phyloP scores from a whole-genome alignment of 2,113 vertebrate genomes.

The Emydura subglobosa region DNA sequence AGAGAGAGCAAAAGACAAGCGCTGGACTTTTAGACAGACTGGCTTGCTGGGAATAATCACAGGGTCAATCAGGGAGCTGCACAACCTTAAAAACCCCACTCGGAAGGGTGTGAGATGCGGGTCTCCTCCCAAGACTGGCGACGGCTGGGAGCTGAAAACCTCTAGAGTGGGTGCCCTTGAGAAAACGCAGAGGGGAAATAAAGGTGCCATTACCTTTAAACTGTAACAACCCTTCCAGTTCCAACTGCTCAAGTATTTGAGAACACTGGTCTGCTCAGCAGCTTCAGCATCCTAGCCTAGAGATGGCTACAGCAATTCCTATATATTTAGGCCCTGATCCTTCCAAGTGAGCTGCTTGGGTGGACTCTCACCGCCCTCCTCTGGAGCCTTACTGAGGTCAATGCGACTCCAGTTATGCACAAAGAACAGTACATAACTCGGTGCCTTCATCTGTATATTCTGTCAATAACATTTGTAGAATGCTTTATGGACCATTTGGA shows the following conservation, averaged over 20 bases:
- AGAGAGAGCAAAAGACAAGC: background rate
- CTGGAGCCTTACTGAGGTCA: background rate
- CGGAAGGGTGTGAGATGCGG: background rate
- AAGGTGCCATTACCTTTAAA: no score
- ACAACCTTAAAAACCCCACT: background rate
- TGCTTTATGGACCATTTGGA: background rate
- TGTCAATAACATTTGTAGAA: background rate
- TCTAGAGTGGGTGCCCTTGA: background rate
- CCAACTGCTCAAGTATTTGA: background rate
- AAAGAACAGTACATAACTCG: background rate
- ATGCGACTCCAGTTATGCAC: background rate
- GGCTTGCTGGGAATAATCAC: background rate
- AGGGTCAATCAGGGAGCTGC: background rate
- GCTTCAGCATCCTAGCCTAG: background rate
- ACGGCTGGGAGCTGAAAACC: background rate
- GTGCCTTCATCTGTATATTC: background rate
- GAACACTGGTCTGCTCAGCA: background rate
- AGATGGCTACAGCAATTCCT: rapidly evolving
- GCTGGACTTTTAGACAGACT: background rate
- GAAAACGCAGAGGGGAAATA: background rate
- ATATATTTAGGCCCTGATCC: background rate
- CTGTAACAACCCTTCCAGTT: background rate
- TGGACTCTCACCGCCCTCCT: background rate
- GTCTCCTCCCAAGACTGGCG: background rate
- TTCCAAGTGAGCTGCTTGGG: background rate